Evolutionary conservation across 2,888 invertebrate species (phyloP).

Genomic region (Masnerella sp.): DNA sequence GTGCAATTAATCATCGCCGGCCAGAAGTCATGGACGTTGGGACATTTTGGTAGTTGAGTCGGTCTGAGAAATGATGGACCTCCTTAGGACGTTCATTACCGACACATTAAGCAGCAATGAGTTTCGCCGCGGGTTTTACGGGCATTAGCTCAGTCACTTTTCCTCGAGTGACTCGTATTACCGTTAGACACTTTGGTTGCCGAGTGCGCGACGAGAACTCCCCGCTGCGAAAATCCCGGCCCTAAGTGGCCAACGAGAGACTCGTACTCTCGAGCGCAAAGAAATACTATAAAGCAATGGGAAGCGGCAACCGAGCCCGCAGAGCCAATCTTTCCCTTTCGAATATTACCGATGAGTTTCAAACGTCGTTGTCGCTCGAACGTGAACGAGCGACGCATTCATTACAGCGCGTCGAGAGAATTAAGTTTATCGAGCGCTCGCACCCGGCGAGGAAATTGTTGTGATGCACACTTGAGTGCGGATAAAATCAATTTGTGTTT

Average conservation of each 20-base stretch:
- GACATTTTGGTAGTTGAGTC: slow-evolving; percentile 25
- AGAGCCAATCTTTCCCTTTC: slow-evolving; percentile 26
- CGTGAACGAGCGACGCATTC: slow-evolving; percentile 21
- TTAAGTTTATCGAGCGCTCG: slow-evolving; percentile 29
- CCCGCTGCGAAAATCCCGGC: slow-evolving; percentile 49
- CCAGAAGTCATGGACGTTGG: slow-evolving; percentile 25
- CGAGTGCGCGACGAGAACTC: slow-evolving; percentile 52
- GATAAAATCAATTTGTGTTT: slow-evolving; percentile 39
- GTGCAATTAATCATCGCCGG: slow-evolving; percentile 37
- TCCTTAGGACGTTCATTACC: slow-evolving; percentile 51
- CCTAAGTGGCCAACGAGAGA: slow-evolving; percentile 44
- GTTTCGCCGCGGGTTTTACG: slow-evolving; percentile 51
- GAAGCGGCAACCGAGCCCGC: slow-evolving; percentile 27
- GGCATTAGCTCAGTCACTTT: slow-evolving; percentile 56
- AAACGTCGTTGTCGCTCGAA: slow-evolving; percentile 4
- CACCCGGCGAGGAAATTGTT: slow-evolving; percentile 14
- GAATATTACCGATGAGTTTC: slow-evolving; percentile 10
- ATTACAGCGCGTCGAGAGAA: slow-evolving; percentile 17
- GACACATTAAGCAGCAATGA: slow-evolving; percentile 45
- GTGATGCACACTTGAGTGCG: slow-evolving; percentile 15
- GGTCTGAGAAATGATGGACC: slow-evolving; percentile 26
- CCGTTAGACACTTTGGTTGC: slow-evolving; percentile 48
- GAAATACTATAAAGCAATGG: slow-evolving; percentile 43
- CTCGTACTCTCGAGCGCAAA: slow-evolving; percentile 20
- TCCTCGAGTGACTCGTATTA: slow-evolving; percentile 52